Base-by-base conservation (phyloP, 2,888 invertebrate genomes). In the Catocala sponsa region DNA sequence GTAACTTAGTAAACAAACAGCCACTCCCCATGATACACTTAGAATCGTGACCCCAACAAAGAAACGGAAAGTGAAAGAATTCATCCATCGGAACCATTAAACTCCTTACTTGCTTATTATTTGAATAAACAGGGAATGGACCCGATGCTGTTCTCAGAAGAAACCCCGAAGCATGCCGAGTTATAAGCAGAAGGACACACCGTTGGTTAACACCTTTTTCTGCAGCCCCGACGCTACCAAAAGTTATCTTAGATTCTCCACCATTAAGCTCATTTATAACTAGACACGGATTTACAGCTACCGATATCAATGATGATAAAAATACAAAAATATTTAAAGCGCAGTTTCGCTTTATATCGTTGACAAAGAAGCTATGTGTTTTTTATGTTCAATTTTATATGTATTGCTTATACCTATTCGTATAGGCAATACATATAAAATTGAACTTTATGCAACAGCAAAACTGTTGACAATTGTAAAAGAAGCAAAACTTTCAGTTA, bases 51-150 rank as follows among this genome's bases (percentile, higher is more conserved):
- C 74, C 81, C 71, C 74, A 80, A 84, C 83, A 88, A 83, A 79
- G 89, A 91, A 89, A 91, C 84, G 80, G 89, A 91, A 88, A 91
- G 91, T 91, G 86, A 86, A 87, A 84, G 81, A 85, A 88, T 84
- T 83, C 81, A 82, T 82, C 83, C 84, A 85, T 84, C 78, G 80
- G 74, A 77, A 72, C 83, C 86, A 87, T 90, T 88, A 90, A 88
- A 85, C 85, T 81, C 76, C 80, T 79, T 78, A 86, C 80, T 78
- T 76, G 90, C 82, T 91, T 88, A 91, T 91, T 81, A 78, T 85
- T 90, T 88, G 79, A 76, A 84, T 84, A 91, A 91, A 93, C 88
- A 93, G 76, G 76, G 74, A 82, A 80, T 84, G 79, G 83, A 82
- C 81, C 80, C 78, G 78, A 82, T 82, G 80, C 81, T 64, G 78